Evolutionary conservation across 2,888 invertebrate genomes (phyloP).

Genomic region (Netelia virgata): DNA sequence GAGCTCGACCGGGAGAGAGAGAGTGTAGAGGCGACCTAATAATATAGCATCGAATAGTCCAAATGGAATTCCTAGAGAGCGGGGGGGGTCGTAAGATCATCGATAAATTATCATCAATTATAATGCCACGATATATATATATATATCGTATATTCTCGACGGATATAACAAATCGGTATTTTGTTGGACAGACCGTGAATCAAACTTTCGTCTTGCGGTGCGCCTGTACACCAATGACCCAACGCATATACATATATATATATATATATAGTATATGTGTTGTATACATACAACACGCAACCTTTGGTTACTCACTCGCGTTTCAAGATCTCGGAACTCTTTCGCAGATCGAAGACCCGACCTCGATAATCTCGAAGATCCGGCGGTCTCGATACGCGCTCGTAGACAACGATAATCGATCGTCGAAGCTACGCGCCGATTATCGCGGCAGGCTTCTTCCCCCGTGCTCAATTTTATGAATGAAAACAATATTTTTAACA

Average conservation of each 20-base stretch:
- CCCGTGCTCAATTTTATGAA: too few relatives aligned
- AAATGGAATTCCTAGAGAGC: constrained; percentile 58
- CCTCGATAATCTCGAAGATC: constrained; percentile 20
- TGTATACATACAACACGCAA: constrained; percentile 5
- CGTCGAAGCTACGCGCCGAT: not conserved
- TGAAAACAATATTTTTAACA: too few relatives aligned
- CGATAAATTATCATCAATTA: constrained; percentile 66
- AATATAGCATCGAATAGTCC: constrained; percentile 43
- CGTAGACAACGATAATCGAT: constrained; percentile 35
- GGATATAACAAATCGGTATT: constrained; percentile 50
- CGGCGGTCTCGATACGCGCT: constrained; percentile 6
- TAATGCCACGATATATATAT: constrained; percentile 42
- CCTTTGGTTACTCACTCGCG: constrained; percentile 19
- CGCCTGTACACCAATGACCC: constrained; percentile 6
- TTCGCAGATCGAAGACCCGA: constrained; percentile 29
- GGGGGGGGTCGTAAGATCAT: constrained; percentile 58
- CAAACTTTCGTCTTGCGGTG: constrained; percentile 43
- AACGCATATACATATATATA: not conserved
- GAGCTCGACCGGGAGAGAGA: constrained; percentile 7
- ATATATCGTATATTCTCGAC: too few relatives aligned
- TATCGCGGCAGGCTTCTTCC: not conserved
- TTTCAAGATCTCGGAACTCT: constrained; percentile 12
- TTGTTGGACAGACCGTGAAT: constrained; percentile 23
- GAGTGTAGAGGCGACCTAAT: constrained; percentile 31
- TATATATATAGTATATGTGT: too few relatives aligned